These are phyloP conservation scores for Temnothorax longispinosus DNA, from an alignment of 1,140 invertebrate genomes.

Conservation along the genomic window DNA sequence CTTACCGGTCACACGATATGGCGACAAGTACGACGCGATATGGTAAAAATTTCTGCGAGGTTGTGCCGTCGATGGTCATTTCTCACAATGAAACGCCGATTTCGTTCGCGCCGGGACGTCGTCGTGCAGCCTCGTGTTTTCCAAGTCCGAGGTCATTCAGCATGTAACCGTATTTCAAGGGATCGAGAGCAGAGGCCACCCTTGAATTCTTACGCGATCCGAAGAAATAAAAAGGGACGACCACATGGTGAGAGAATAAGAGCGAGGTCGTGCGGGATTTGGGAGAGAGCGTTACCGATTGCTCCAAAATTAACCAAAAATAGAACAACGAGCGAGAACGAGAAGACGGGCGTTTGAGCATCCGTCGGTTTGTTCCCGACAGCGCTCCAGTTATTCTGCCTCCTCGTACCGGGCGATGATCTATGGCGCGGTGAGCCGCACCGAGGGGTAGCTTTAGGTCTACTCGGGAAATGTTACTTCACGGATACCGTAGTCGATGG, in stretches of 20 bases:
- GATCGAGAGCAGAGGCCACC: slow-evolving; percentile 52
- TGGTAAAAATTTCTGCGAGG: slow-evolving; percentile 20
- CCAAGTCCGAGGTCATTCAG: slow-evolving; percentile 49
- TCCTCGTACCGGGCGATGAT: slow-evolving; percentile 36
- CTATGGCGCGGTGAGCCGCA: slow-evolving; percentile 21
- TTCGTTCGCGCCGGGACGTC: slow-evolving; percentile 59
- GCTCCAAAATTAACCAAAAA: slow-evolving; percentile 42
- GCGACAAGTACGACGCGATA: not conserved
- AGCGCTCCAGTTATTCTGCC: not conserved
- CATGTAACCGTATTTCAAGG: slow-evolving; percentile 67
- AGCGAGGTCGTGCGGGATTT: not conserved
- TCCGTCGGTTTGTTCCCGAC: slow-evolving; percentile 26
- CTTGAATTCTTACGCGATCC: not conserved
- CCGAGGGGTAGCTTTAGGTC: slow-evolving; percentile 21
- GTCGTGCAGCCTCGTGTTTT: slow-evolving; percentile 51
- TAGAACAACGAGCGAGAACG: slow-evolving; percentile 20
- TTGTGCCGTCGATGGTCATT: not conserved
- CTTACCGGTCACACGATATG: too few species aligned
- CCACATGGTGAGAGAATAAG: not conserved
- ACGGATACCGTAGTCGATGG: slow-evolving; percentile 18
- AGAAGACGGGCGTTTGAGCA: not conserved
- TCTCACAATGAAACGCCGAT: slow-evolving; percentile 59
- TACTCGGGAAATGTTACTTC: not conserved
- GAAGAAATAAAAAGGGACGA: not conserved
- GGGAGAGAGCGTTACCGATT: slow-evolving; percentile 25